Evolutionary conservation across 2,888 invertebrate species (phyloP), one percentile per base, ranked within the genome.

Genomic region (Chymomyza amoena): DNA sequence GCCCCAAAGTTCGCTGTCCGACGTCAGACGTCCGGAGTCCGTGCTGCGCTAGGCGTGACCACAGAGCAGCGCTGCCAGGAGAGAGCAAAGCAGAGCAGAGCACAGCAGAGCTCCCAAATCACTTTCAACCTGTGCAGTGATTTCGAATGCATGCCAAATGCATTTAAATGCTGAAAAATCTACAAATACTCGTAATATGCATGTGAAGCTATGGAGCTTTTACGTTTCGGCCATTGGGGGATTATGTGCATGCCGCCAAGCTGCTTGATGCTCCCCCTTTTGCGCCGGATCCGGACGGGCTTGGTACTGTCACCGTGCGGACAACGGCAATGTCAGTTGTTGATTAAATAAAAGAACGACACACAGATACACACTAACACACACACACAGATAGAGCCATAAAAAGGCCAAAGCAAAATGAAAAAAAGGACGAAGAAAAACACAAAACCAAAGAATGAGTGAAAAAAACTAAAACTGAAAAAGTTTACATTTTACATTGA

Each of bases 201-300:
- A 78, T 80, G 80, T 76, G 87, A 74, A 81, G 73, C 84, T 78
- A 76, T 65, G 75, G 70, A 78, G 87, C 83, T 87, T 87, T 85
- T 72, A 75, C 80, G 76, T 69, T 73, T 76, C 78, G 82, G 82
- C 87, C 87, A 87, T n/a, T 54, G 18, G 52, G 52, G 52, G 15
- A 57, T 57, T 25, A 57, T 57, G 25, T 57, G 57, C 57, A 57
- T 57, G 57, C 25, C 20, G 25, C 39, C 39, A 45, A 45, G 39
- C 54, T 6, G 25, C 57, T 57, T 28, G 18, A 4, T 9, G 54
- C n/a, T 28, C 20, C 57, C 10, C 32, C 7, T 32, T 32, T 32
- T 32, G 32, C 9, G 32, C 32, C 39, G 39, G 39, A 45, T 25
- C 25, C 18, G 25, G 64, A 32, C 61, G 64, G 83, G 83, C 86